phyloP scores from a whole-genome alignment of 2,797 vertebrate species.

The Coreius guichenoti region DNA sequence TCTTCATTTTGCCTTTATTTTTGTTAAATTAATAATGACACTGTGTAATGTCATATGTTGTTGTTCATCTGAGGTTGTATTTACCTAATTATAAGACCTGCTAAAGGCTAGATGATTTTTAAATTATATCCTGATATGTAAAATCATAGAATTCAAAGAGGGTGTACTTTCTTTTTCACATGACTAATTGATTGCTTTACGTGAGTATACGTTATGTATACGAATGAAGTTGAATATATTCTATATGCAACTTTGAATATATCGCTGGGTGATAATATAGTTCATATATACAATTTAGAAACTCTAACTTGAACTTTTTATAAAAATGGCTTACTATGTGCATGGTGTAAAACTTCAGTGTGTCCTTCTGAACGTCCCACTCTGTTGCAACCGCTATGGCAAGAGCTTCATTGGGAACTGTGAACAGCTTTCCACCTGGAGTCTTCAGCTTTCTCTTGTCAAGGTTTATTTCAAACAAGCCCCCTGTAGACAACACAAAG shows the following conservation, averaged over 20 bases:
- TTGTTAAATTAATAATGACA: background rate
- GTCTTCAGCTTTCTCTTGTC: slow-evolving; percentile 94
- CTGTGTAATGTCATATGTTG: background rate
- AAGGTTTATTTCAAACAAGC: slow-evolving; percentile 92
- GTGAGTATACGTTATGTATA: background rate
- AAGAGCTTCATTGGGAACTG: slow-evolving; percentile 88
- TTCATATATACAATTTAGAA: background rate
- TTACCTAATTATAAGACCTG: background rate
- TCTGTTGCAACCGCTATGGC: slow-evolving; percentile 94
- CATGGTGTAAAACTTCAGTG: slow-evolving; percentile 95
- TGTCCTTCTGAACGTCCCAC: slow-evolving; percentile 93
- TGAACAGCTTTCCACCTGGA: slow-evolving; percentile 92
- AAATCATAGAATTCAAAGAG: background rate
- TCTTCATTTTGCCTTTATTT: background rate
- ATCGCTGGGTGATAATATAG: no score
- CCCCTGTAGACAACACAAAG: slow-evolving; percentile 71
- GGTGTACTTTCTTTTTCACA: background rate
- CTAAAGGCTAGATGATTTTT: background rate
- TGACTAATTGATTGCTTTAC: background rate
- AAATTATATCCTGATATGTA: background rate
- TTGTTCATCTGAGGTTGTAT: background rate
- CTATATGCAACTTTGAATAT: background rate
- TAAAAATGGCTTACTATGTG: slow-evolving; percentile 84
- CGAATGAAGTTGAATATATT: background rate
- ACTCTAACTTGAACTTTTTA: background rate